phyloP scores from a whole-genome alignment of 2,888 invertebrate species.

The Dyspetes luteomarginatus region DNA sequence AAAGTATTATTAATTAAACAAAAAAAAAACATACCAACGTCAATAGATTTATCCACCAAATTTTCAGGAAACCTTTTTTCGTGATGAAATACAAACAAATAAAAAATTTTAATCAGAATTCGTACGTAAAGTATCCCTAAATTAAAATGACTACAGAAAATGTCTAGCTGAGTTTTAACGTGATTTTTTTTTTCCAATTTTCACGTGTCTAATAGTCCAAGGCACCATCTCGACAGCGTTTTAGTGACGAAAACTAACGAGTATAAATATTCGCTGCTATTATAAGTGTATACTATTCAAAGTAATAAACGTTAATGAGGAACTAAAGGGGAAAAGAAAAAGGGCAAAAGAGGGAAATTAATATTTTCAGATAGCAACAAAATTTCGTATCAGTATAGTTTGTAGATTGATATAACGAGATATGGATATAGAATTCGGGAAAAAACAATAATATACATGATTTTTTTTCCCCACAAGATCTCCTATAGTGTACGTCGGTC shows the following conservation, averaged over 20 bases:
- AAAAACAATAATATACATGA: constrained; percentile 10
- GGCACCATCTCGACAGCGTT: constrained; percentile 6
- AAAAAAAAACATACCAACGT: no score
- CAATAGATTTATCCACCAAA: no score
- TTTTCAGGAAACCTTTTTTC: no score
- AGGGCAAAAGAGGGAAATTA: constrained; percentile 32
- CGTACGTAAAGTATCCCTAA: no score
- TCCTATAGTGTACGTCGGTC: not conserved
- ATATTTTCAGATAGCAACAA: constrained; percentile 61
- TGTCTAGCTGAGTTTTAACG: no score
- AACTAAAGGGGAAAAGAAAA: not conserved
- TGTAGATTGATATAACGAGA: constrained; percentile 31
- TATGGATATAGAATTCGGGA: no score
- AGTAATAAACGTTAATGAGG: constrained; percentile 42
- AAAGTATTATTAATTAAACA: no score
- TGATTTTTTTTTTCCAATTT: not conserved
- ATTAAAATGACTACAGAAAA: no score
- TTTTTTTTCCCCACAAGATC: not conserved
- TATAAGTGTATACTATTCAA: constrained; percentile 46
- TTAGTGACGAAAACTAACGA: constrained; percentile 18
- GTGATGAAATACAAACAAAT: no score
- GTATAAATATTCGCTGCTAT: constrained; percentile 36
- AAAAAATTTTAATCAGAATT: no score
- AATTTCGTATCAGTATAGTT: constrained; percentile 59
- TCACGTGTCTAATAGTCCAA: not conserved